Conservation (phyloP, 2,797 vertebrate species). For the Sebastiscus albofasciatus region DNA sequence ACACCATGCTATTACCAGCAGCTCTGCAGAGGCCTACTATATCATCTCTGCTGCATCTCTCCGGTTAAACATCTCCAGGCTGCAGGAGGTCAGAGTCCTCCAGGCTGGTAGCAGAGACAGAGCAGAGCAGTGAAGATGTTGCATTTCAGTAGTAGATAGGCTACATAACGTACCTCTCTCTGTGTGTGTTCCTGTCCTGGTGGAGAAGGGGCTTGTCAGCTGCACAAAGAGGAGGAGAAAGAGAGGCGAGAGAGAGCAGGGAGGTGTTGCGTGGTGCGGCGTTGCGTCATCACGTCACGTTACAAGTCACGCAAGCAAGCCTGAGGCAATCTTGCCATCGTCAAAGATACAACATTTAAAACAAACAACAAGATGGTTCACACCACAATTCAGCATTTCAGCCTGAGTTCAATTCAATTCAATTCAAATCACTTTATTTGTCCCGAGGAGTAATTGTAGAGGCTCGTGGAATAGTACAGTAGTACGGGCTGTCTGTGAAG, state of each 20-base stretch:
- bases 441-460: too few species aligned
- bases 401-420: too few species aligned
- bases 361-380: too few species aligned
- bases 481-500: too few species aligned
- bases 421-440: too few species aligned
- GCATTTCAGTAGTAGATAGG: background rate
- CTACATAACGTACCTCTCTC: conserved; percentile 68
- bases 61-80: background rate
- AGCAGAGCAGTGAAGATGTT: background rate
- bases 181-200: conserved; percentile 51
- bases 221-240: conserved; percentile 69
- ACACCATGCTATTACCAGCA: conserved; percentile 58
- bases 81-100: background rate
- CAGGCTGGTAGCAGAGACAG: too few species aligned
- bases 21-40: conserved; percentile 48
- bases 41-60: conserved; percentile 4
- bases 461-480: too few species aligned
- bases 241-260: conserved; percentile 16
- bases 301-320: conserved; percentile 36
- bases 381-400: too few species aligned
- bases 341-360: background rate
- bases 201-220: conserved; percentile 62
- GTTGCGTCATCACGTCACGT: conserved; percentile 9
- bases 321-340: background rate
- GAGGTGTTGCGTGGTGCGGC: conserved; percentile 49